Conservation (phyloP, 2,888 invertebrate species). For the Tryphoninae sp. region DNA sequence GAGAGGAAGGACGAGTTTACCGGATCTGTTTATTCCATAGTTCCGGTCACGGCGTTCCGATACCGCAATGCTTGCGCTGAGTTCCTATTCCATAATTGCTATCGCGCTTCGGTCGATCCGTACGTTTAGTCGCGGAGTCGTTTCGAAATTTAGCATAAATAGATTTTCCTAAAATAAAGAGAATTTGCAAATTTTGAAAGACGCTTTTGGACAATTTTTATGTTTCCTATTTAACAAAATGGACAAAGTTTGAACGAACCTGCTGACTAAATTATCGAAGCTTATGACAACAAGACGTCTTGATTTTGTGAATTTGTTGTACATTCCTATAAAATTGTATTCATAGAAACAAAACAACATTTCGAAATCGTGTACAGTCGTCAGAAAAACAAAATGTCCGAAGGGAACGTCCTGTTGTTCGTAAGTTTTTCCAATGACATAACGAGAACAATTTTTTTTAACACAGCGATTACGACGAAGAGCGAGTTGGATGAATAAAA, state of each 20-base stretch:
- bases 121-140: constrained; percentile 43
- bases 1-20: constrained; percentile 37
- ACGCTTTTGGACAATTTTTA: constrained; percentile 24
- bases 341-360: not conserved
- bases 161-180: too few relatives aligned
- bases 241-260: constrained; percentile 19
- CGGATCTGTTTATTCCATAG: constrained; percentile 56
- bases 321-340: not conserved
- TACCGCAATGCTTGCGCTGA: constrained; percentile 20
- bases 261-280: not conserved
- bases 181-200: not conserved
- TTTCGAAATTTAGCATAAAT: constrained; percentile 45
- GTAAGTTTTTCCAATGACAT: not conserved
- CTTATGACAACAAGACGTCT: not conserved
- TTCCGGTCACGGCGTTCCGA: constrained; percentile 58
- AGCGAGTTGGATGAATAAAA: constrained; percentile 55
- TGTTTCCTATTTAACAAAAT: constrained; percentile 4
- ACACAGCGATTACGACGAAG: constrained; percentile 19
- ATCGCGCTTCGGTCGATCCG: not conserved
- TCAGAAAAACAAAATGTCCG: not conserved
- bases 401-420: not conserved
- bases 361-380: not conserved
- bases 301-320: too few relatives aligned
- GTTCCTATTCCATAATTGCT: not conserved
- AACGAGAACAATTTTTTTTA: constrained; percentile 30